Percentiles rank a stretch among this genome's conserved stretches.
phyloP scores from a whole-genome alignment of 1,140 invertebrate genomes.

The Panonychus citri region DNA sequence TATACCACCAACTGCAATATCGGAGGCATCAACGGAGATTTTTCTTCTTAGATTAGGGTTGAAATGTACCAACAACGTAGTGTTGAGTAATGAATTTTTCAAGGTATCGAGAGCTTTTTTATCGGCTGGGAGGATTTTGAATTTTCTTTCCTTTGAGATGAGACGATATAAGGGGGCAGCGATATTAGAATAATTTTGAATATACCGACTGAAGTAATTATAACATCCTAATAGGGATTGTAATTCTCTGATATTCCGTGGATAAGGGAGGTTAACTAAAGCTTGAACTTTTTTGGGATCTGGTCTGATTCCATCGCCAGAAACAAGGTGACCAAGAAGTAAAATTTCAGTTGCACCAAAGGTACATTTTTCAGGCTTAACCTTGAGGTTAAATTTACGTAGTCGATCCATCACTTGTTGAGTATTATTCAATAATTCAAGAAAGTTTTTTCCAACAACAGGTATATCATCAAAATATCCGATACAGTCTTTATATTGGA shows the following conservation, averaged over 20 bases:
- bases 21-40: not conserved
- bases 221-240: slow-evolving; percentile 10
- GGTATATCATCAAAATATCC: slow-evolving; percentile 29
- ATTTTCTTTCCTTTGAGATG: slow-evolving; percentile 2
- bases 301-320: slow-evolving; percentile 3
- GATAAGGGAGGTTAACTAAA: not conserved
- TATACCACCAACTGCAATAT: not conserved
- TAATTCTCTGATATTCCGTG: slow-evolving; percentile 5
- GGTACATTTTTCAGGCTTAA: slow-evolving; percentile 20
- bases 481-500: not conserved
- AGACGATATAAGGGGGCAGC: slow-evolving; percentile 21
- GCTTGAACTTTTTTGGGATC: slow-evolving; percentile 3
- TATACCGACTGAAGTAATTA: slow-evolving; percentile 25
- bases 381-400: slow-evolving; percentile 12
- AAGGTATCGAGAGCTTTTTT: slow-evolving; percentile 4
- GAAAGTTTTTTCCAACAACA: slow-evolving; percentile 15
- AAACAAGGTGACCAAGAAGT: slow-evolving; percentile 18
- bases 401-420: slow-evolving; percentile 5
- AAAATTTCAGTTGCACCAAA: slow-evolving; percentile 20
- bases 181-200: slow-evolving; percentile 21
- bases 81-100: not conserved
- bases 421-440: not conserved
- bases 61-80: slow-evolving; percentile 1
- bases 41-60: not conserved
- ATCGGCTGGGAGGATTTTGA: not conserved